Percentiles rank a stretch among this genome's conserved stretches.
Conservation (phyloP, 2,113 vertebrate genomes). For the Balaeniceps rex region DNA sequence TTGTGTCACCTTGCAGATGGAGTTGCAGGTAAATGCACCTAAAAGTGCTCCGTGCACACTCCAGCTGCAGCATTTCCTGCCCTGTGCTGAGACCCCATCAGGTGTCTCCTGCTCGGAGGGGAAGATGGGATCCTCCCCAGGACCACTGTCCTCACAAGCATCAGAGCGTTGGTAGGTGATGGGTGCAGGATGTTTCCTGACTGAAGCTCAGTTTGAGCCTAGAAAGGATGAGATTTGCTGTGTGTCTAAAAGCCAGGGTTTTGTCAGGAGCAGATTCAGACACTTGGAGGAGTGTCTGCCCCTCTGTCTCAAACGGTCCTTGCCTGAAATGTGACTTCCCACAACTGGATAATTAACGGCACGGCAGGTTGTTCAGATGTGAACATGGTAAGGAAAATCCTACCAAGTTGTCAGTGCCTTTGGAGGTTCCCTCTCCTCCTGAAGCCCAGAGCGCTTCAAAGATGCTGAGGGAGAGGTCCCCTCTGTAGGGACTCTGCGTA, state of each 20-base stretch:
- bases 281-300: not conserved
- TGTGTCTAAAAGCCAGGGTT: not conserved
- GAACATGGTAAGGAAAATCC: not conserved
- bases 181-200: not conserved
- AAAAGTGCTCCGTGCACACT: fast-evolving
- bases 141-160: not conserved
- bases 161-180: not conserved
- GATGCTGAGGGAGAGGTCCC: not conserved
- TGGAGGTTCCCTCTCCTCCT: not conserved
- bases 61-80: not conserved
- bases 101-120: not conserved
- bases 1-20: not conserved
- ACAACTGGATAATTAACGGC: not conserved
- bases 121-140: not conserved
- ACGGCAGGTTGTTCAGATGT: not conserved
- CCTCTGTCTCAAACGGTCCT: fast-evolving
- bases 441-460: not conserved
- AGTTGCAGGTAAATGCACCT: not conserved
- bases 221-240: not conserved
- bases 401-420: not conserved
- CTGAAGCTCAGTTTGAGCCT: not conserved
- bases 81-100: not conserved
- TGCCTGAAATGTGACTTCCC: not conserved
- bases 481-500: not conserved
- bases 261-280: not conserved